Percentiles rank a stretch among this genome's conserved stretches.
phyloP scores from a whole-genome alignment of 2,888 invertebrate genomes.

The Hesperia comma region DNA sequence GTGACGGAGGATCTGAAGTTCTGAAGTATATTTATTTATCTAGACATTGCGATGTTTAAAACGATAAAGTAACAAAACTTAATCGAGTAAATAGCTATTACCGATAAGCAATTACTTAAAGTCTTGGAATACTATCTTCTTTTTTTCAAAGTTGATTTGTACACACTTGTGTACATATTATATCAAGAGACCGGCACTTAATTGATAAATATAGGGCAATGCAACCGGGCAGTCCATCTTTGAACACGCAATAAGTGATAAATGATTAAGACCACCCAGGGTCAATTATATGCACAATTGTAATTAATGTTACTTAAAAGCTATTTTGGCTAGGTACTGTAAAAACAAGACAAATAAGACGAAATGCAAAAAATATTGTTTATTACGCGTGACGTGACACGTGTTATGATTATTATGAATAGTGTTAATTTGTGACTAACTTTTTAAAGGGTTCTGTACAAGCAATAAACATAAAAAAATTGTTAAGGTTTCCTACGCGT shows the following conservation, averaged over 20 bases:
- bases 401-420: no score
- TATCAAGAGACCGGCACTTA: conserved; percentile 9
- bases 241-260: conserved; percentile 33
- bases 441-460: no score
- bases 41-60: neutral
- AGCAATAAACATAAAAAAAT: no score
- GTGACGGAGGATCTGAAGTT: neutral
- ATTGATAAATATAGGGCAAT: conserved; percentile 31
- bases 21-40: neutral
- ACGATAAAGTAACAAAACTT: conserved; percentile 21
- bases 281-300: conserved; percentile 1
- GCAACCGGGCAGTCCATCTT: conserved; percentile 13
- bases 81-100: conserved; percentile 24
- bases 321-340: no score
- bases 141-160: conserved; percentile 6
- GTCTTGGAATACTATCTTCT: conserved; percentile 16
- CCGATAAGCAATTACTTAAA: conserved; percentile 30
- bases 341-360: no score
- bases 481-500: no score
- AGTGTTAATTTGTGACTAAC: no score
- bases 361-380: no score
- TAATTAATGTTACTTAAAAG: neutral
- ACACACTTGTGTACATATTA: conserved; percentile 4
- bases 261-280: conserved; percentile 35
- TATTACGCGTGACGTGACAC: no score